Evolutionary conservation across 1,140 invertebrate genomes (phyloP), one percentile per base, ranked within the genome.

Genomic region (Colletes gigas): DNA sequence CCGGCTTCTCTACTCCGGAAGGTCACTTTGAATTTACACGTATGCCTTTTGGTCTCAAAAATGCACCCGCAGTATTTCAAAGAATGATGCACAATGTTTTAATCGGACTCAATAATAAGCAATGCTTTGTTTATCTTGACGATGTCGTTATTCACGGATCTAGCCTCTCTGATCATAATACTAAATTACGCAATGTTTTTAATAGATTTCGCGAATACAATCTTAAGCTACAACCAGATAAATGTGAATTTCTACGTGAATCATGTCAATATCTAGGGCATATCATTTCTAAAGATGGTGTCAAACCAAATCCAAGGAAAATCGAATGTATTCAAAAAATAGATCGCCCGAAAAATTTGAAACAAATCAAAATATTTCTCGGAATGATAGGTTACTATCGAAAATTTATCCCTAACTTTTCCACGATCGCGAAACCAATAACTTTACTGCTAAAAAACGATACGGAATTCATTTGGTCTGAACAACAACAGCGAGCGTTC

Each of bases 341-440:
- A 5, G 14, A 7, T 0, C 15, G 15, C 9, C 73, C 73, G 2
- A 55, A 19, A 41, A 76, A 55, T 30, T 15, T 8, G 15, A 70
- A 78, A 44, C 47, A 67, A 30, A 57, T 76, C 0, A 66, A 67
- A 19, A 47, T 17, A 41, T 76, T 76, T 55, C 41, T 76, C 9
- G 63, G 74, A n/a, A 50, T 76, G 8, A 21, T 21, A 39, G 74
- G 74, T 8, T 76, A 76, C n/a, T 68, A 76, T 19, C 21, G 74
- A 5, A 76, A 63, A 59, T 76, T 76, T 54, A 72, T 57, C 17
- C 17, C 55, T 6, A 57, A 19, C 55, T 57, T 57, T 57, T 57
- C 7, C 6, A 57, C 17, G 17, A 19, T 67, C 10, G 65, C 65
- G 17, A 67, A 67, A 67, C 65, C 65, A 30, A n/a, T n/a, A n/a